These are phyloP conservation scores for Cebus imitator DNA, from an alignment of 2,113 vertebrate species.

Conservation along the genomic window DNA sequence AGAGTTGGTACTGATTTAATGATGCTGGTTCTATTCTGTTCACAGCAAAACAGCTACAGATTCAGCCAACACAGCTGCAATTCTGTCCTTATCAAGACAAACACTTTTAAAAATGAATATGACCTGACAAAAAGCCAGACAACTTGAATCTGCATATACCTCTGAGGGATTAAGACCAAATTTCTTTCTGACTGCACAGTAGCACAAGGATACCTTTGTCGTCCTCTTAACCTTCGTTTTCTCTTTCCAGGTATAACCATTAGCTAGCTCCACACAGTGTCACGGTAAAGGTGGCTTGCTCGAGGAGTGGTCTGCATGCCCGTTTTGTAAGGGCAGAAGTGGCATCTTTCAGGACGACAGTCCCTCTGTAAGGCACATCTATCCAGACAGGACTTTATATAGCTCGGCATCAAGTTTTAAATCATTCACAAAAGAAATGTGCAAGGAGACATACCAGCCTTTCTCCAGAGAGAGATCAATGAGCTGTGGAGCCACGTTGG, in stretches of 20 bases:
- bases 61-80: neutral
- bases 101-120: neutral
- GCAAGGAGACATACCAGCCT: slow-evolving; percentile 83
- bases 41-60: neutral
- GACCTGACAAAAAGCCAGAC: neutral
- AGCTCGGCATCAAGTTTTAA: slow-evolving; percentile 84
- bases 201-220: neutral
- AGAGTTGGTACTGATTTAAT: neutral
- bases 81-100: neutral
- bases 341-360: slow-evolving; percentile 70
- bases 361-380: slow-evolving; percentile 70
- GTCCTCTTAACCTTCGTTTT: neutral
- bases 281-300: slow-evolving; percentile 17
- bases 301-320: slow-evolving; percentile 66
- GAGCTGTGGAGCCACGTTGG: slow-evolving; percentile 83
- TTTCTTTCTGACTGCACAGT: rapidly evolving
- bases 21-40: neutral
- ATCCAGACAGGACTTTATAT: slow-evolving; percentile 78
- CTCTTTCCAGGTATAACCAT: neutral
- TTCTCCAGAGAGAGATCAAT: slow-evolving; percentile 84
- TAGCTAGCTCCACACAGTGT: neutral
- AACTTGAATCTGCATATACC: neutral
- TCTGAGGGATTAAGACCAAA: neutral
- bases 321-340: slow-evolving; percentile 66
- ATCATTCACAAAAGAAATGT: slow-evolving; percentile 80